phyloP scores from a whole-genome alignment of 1,140 invertebrate species.

The Conopomorpha cramerella region DNA sequence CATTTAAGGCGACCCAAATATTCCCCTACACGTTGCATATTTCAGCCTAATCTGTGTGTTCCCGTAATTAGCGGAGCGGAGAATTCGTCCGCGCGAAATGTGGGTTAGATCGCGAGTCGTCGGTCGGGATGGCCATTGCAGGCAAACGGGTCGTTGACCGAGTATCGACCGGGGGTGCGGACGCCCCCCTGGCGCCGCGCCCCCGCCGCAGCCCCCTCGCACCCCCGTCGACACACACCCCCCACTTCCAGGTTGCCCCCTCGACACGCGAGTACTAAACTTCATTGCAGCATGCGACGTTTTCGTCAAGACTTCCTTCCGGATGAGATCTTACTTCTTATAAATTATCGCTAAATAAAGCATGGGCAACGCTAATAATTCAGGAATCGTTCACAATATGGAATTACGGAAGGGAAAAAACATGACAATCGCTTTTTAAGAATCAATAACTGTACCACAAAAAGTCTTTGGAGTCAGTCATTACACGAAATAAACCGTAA shows the following conservation, averaged over 20 bases:
- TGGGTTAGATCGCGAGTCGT: slow-evolving; percentile 45
- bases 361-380: no score
- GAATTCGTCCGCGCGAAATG: slow-evolving; percentile 16
- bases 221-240: slow-evolving; percentile 10
- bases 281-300: slow-evolving; percentile 42
- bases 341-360: no score
- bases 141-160: slow-evolving; percentile 42
- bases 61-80: slow-evolving; percentile 23
- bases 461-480: no score
- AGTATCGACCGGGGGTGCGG: slow-evolving; percentile 41
- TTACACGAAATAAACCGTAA: no score
- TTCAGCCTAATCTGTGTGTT: slow-evolving; percentile 19
- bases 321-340: no score
- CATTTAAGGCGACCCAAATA: slow-evolving; percentile 18
- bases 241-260: slow-evolving; percentile 13
- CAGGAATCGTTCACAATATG: no score
- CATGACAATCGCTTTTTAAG: no score
- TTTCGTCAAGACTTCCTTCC: no score
- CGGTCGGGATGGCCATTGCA: slow-evolving; percentile 32
- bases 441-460: no score
- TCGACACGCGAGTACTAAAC: no score
- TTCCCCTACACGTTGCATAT: slow-evolving; percentile 22
- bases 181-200: slow-evolving; percentile 35
- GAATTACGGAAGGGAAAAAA: no score
- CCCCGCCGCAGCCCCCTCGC: slow-evolving; percentile 1